phyloP scores from a whole-genome alignment of 2,113 vertebrate genomes.

The Butorides virescens region DNA sequence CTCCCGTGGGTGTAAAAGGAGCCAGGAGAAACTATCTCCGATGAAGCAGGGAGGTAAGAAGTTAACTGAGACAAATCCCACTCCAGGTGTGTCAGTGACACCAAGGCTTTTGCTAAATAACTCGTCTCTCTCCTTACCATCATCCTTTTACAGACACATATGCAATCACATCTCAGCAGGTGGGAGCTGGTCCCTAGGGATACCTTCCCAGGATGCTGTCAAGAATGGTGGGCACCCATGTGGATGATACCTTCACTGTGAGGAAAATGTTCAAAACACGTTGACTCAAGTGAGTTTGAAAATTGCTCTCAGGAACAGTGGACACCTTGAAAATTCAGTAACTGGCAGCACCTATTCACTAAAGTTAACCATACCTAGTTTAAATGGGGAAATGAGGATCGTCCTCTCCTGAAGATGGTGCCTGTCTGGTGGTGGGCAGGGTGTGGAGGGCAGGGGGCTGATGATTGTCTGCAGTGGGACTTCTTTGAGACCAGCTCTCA shows the following conservation, averaged over 20 bases:
- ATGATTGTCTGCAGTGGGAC: background rate
- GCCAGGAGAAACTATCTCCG: background rate
- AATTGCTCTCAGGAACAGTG: background rate
- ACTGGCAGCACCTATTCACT: background rate
- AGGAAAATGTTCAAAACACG: background rate
- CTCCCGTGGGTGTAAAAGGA: background rate
- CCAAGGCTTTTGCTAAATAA: background rate
- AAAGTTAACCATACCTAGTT: background rate
- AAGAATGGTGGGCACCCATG: background rate
- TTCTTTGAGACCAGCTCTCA: background rate
- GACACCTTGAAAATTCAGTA: background rate
- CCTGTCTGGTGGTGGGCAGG: background rate
- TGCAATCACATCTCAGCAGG: background rate
- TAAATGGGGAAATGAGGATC: background rate
- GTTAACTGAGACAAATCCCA: background rate
- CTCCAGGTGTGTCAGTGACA: background rate
- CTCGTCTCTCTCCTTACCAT: background rate
- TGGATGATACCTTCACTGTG: background rate
- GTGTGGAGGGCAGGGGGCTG: background rate
- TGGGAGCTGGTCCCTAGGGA: background rate
- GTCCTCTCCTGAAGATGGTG: background rate
- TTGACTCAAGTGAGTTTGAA: background rate
- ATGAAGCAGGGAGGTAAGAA: background rate
- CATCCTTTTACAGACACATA: background rate
- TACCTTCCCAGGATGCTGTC: background rate